These are phyloP conservation scores for Cyphomyrus discorhynchus DNA, from an alignment of 2,113 vertebrate species.

Conservation along the genomic window DNA sequence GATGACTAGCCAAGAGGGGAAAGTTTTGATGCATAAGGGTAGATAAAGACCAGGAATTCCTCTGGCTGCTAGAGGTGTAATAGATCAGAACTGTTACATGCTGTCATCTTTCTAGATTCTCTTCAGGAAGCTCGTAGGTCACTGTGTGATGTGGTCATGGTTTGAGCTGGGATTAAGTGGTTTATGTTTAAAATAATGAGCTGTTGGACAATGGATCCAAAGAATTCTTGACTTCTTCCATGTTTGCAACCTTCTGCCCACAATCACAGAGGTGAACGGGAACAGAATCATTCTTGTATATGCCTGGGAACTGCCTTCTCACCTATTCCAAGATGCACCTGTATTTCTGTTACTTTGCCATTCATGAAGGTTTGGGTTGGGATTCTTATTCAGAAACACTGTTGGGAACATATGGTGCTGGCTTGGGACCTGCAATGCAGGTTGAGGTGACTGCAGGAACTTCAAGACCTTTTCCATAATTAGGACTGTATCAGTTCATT, in stretches of 20 bases:
- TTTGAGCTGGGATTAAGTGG: not conserved
- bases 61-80: constrained; percentile 15
- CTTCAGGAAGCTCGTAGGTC: not conserved
- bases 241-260: not conserved
- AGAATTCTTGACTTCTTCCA: not conserved
- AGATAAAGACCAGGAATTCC: constrained; percentile 21
- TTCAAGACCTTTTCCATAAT: not conserved
- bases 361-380: not conserved
- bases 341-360: not conserved
- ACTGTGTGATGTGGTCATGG: not conserved
- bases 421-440: not conserved
- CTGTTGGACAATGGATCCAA: not conserved
- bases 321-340: not conserved
- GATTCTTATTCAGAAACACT: not conserved
- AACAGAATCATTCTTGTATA: not conserved
- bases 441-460: not conserved
- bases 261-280: no score
- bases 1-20: constrained; percentile 13
- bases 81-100: constrained; percentile 27
- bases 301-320: not conserved
- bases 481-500: not conserved
- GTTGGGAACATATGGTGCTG: not conserved
- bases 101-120: not conserved
- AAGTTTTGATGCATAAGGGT: constrained; percentile 32
- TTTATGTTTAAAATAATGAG: not conserved